These are phyloP conservation scores for Elachura formosa DNA, from an alignment of 2,113 vertebrate genomes.

Conservation along the genomic window DNA sequence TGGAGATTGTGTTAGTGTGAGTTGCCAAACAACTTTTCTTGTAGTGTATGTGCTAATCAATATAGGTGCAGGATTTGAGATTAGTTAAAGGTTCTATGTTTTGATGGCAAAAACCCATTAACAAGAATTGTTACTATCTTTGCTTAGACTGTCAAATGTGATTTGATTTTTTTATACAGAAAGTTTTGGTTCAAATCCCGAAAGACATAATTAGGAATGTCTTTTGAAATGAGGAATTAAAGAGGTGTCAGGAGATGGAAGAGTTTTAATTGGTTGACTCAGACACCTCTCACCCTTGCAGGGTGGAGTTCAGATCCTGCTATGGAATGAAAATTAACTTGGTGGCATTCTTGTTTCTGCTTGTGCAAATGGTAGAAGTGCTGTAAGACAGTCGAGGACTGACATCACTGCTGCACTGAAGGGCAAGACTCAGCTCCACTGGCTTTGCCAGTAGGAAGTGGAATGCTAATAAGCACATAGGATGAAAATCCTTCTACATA, in stretches of 20 bases:
- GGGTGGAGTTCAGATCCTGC: conserved; percentile 10
- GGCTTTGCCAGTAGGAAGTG: not conserved
- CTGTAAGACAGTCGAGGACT: not conserved
- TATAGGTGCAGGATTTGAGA: not conserved
- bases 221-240: conserved; percentile 40
- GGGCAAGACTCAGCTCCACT: not conserved
- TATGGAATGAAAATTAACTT: conserved; percentile 11
- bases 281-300: conserved; percentile 3
- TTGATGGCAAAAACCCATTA: not conserved
- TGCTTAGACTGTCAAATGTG: not conserved
- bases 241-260: not conserved
- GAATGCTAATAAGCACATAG: not conserved
- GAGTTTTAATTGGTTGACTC: not conserved
- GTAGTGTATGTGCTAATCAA: not conserved
- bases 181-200: not conserved
- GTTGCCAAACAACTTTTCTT: not conserved
- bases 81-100: not conserved
- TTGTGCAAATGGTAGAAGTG: not conserved
- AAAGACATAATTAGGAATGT: conserved; percentile 22
- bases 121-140: not conserved
- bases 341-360: not conserved
- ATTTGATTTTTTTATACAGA: not conserved
- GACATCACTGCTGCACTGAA: not conserved
- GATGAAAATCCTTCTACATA: not conserved
- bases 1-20: not conserved